A percentile compares a stretch with the other conserved stretches of the same genome.
Conservation (phyloP, 2,888 invertebrate species). For the Coenonympha glycerion region DNA sequence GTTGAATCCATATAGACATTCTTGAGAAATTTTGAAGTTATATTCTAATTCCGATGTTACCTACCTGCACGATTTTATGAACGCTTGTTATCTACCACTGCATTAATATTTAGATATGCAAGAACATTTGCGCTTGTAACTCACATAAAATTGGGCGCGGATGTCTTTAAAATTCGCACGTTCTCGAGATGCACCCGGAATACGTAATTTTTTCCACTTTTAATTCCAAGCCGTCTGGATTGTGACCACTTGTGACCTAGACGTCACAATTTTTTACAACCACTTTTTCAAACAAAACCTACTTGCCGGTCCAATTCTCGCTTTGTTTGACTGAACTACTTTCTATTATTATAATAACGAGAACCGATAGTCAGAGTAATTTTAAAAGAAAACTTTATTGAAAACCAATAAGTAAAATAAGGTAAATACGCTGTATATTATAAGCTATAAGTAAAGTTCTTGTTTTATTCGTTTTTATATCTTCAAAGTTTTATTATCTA, state of each 20-base stretch:
- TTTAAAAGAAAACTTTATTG: not conserved
- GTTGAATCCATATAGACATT: constrained; percentile 20
- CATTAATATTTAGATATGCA: constrained; percentile 18
- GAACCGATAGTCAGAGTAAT: constrained; percentile 10
- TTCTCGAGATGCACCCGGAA: constrained; percentile 19
- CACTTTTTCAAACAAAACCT: constrained; percentile 46
- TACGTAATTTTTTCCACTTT: constrained; percentile 22
- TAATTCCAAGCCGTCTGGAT: constrained; percentile 28
- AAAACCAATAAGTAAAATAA: not conserved
- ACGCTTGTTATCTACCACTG: constrained; percentile 16
- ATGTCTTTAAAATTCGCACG: constrained; percentile 30
- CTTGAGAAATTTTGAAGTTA: constrained; percentile 35
- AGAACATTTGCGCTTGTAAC: constrained; percentile 9
- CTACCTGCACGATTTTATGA: constrained; percentile 37
- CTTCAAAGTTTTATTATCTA: too few species aligned
- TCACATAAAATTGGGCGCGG: constrained; percentile 30
- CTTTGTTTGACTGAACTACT: constrained; percentile 30
- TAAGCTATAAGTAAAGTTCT: too few species aligned
- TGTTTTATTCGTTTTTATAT: not conserved
- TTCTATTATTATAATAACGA: constrained; percentile 21
- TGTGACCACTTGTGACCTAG: constrained; percentile 40
- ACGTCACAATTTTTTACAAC: constrained; percentile 42
- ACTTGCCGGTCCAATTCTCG: constrained; percentile 44
- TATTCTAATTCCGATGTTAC: too few species aligned
- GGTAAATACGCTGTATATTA: too few species aligned